A percentile compares a stretch with the other conserved stretches of the same genome.
These are phyloP conservation scores for Bombus waltoni DNA, from an alignment of 1,140 invertebrate genomes.

Conservation along the genomic window DNA sequence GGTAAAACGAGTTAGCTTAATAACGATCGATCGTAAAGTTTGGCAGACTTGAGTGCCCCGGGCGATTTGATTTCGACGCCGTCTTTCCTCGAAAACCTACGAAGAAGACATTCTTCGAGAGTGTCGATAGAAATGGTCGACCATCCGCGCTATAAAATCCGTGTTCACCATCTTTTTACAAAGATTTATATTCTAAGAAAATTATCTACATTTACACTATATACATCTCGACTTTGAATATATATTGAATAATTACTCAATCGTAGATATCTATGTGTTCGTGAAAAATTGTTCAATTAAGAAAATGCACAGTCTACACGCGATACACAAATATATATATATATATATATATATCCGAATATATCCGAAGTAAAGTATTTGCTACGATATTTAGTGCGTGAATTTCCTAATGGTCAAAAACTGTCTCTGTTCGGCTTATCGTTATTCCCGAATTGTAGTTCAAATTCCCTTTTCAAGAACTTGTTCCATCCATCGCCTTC, in stretches of 20 bases:
- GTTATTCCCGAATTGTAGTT: not conserved
- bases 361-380: not conserved
- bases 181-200: no score
- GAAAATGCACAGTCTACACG: not conserved
- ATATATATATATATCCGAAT: no score
- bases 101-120: not conserved
- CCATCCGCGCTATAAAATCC: not conserved
- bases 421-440: no score
- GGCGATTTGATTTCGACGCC: slow-evolving; percentile 12
- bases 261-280: no score
- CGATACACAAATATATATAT: no score
- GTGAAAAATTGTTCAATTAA: no score
- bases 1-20: slow-evolving; percentile 17
- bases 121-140: not conserved
- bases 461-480: not conserved
- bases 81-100: not conserved
- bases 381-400: not conserved
- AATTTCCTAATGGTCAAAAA: no score
- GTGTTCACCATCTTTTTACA: not conserved
- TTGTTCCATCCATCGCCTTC: not conserved
- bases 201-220: no score
- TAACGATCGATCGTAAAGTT: slow-evolving; percentile 32
- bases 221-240: no score
- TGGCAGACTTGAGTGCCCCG: not conserved
- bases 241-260: no score